Conservation (phyloP, 1,140 invertebrate genomes). For the Dreissena rostriformis region DNA sequence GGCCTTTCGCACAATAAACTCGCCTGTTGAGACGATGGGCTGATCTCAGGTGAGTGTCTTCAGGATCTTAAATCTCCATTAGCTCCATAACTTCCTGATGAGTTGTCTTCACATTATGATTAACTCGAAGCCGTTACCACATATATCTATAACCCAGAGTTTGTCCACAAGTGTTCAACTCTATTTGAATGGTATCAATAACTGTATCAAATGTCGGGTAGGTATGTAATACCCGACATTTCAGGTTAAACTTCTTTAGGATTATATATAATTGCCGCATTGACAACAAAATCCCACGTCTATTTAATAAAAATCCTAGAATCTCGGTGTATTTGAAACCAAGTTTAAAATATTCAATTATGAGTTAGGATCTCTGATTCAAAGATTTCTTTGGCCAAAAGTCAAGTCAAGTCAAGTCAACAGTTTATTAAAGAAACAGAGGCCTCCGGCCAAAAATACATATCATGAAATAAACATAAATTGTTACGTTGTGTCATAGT, state of each 20-base stretch:
- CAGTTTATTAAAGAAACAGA: no score
- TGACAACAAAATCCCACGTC: conserved; percentile 1
- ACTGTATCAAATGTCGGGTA: not conserved
- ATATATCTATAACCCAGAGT: conserved; percentile 18
- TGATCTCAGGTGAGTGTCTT: conserved; percentile 31
- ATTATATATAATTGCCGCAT: not conserved
- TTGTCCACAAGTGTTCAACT: conserved; percentile 14
- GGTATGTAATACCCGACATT: not conserved
- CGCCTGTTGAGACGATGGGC: conserved; percentile 53
- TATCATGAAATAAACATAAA: no score
- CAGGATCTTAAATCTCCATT: conserved; percentile 54
- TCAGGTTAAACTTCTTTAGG: not conserved
- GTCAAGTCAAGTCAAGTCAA: no score
- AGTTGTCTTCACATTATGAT: conserved; percentile 14
- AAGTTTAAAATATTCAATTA: no score
- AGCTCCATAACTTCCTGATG: conserved; percentile 28
- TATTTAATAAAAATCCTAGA: no score
- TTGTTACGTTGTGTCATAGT: no score
- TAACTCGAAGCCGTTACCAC: conserved; percentile 13
- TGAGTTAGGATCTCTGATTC: no score
- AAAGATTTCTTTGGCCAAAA: no score
- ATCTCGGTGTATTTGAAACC: no score
- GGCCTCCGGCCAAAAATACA: no score
- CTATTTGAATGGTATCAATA: conserved; percentile 15
- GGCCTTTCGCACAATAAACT: conserved; percentile 64